Evolutionary conservation across 2,797 vertebrate species (phyloP).

Genomic region (Sebastes trivittatus): DNA sequence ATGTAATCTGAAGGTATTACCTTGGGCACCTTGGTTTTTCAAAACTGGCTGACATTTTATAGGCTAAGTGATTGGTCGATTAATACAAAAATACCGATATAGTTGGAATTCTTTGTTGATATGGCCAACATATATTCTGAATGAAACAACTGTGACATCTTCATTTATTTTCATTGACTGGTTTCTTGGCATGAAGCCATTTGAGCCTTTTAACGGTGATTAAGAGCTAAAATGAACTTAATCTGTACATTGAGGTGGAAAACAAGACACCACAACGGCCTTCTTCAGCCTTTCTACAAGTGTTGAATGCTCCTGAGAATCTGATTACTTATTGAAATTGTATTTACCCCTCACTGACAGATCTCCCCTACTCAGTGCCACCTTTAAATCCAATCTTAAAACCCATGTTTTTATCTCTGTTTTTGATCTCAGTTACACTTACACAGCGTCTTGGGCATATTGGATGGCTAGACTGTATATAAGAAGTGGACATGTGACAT

Average conservation of each 20-base stretch:
- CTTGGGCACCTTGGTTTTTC: background rate
- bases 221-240: background rate
- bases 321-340: background rate
- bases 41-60: background rate
- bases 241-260: background rate
- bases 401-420: background rate
- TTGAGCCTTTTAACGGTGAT: background rate
- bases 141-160: background rate
- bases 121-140: background rate
- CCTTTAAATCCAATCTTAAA: background rate
- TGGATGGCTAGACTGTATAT: background rate
- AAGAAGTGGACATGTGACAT: too few relatives aligned
- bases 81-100: background rate
- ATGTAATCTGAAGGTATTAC: background rate
- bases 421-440: background rate
- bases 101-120: background rate
- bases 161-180: background rate
- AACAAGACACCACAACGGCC: background rate
- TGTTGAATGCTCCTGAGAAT: background rate
- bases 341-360: background rate
- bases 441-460: too few relatives aligned
- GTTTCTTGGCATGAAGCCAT: background rate
- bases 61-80: background rate
- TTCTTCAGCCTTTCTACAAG: background rate
- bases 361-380: background rate